phyloP scores from a whole-genome alignment of 1,140 invertebrate species.

The Drosophila funebris region DNA sequence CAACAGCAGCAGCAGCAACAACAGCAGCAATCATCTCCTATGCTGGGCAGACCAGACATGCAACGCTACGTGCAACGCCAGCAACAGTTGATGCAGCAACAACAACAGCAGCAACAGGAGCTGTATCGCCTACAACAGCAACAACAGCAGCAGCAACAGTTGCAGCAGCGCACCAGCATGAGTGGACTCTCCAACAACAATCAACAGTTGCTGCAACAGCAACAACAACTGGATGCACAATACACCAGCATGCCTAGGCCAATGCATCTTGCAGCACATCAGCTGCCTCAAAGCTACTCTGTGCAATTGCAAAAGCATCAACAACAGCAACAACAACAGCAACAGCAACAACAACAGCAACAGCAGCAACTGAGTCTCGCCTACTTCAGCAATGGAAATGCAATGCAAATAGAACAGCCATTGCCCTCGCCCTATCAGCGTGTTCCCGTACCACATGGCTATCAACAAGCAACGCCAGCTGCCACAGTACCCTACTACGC shows the following conservation, averaged over 20 bases:
- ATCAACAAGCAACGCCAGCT: conserved; percentile 79
- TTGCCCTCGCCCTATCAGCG: conserved; percentile 84
- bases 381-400: conserved; percentile 70
- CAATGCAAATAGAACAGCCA: conserved; percentile 38
- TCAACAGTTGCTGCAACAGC: conserved; percentile 59
- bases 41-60: conserved; percentile 67
- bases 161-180: conserved; percentile 65
- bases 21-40: conserved; percentile 53
- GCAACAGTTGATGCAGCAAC: conserved; percentile 53
- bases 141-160: conserved; percentile 67
- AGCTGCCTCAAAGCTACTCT: conserved; percentile 60
- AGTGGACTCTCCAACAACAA: conserved; percentile 56
- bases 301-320: conserved; percentile 70
- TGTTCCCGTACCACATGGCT: conserved; percentile 85
- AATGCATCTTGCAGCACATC: too few relatives aligned
- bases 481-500: conserved; percentile 51
- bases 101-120: conserved; percentile 54
- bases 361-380: conserved; percentile 81
- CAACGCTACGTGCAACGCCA: conserved; percentile 76
- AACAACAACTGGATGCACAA: conserved; percentile 56
- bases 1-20: conserved; percentile 56
- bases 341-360: conserved; percentile 77
- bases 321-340: conserved; percentile 70
- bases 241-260: conserved; percentile 67
- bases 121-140: conserved; percentile 55